Conservation (phyloP, 64 coral and sea anemone species). For the Platygyra sinensis region DNA sequence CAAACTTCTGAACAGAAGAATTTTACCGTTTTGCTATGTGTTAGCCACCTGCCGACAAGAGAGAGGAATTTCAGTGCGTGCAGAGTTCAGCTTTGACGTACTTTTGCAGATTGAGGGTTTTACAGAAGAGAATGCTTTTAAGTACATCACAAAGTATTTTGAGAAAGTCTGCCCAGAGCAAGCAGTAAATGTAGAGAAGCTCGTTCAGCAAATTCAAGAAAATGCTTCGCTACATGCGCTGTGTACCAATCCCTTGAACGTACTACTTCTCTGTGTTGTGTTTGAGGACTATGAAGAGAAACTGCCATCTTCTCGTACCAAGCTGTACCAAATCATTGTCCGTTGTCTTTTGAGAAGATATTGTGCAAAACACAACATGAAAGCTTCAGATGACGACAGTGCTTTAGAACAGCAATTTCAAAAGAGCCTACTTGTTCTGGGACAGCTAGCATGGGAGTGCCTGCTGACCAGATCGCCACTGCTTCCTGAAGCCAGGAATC, state of each 20-base stretch:
- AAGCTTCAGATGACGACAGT: background rate
- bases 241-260: conserved; percentile 7
- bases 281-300: conserved; percentile 39
- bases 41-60: conserved; percentile 39
- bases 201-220: background rate
- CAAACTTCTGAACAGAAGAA: background rate
- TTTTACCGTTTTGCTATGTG: conserved; percentile 15
- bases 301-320: conserved; percentile 23
- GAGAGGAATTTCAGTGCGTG: conserved; percentile 13
- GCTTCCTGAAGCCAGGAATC: conserved; percentile 1
- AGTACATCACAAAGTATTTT: background rate
- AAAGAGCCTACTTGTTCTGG: background rate
- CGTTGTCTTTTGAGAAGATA: background rate
- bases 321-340: conserved; percentile 28
- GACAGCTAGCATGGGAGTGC: conserved; percentile 9
- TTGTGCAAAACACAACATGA: background rate
- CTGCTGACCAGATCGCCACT: background rate
- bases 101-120: conserved; percentile 12
- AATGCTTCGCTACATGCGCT: background rate
- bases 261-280: conserved; percentile 40
- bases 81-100: background rate
- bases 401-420: background rate
- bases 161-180: background rate
- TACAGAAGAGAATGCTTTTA: background rate
- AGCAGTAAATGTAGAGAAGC: background rate